phyloP scores from a whole-genome alignment of 2,797 vertebrate species.

The Moxostoma hubbsi region DNA sequence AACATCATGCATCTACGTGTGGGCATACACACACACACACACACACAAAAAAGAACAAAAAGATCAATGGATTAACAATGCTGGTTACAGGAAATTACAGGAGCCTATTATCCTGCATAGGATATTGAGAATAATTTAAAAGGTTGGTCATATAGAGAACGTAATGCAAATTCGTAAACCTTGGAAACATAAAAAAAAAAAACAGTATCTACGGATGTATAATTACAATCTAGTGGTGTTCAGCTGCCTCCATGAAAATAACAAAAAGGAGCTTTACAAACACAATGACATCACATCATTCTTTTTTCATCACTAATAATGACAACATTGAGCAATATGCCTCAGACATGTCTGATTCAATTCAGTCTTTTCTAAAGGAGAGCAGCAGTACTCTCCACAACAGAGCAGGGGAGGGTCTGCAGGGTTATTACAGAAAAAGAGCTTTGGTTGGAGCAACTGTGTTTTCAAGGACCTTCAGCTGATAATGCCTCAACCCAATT shows the following conservation, averaged over 20 bases:
- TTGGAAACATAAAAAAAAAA: slow-evolving; percentile 2
- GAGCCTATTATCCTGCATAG: too few relatives aligned
- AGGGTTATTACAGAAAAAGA: slow-evolving; percentile 43
- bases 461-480: slow-evolving; percentile 64
- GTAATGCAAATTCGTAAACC: slow-evolving; percentile 17
- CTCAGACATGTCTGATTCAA: slow-evolving; percentile 36
- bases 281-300: neutral
- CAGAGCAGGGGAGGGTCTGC: slow-evolving; percentile 33
- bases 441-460: slow-evolving; percentile 59
- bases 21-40: too few relatives aligned
- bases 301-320: slow-evolving; percentile 9
- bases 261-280: slow-evolving; percentile 1
- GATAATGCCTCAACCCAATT: slow-evolving; percentile 67
- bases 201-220: neutral
- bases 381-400: slow-evolving; percentile 35
- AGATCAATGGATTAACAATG: too few relatives aligned
- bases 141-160: slow-evolving; percentile 52
- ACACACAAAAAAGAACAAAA: too few relatives aligned
- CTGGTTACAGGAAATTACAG: too few relatives aligned
- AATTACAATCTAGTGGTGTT: neutral
- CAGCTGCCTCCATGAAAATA: neutral
- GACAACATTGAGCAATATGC: slow-evolving; percentile 35
- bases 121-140: slow-evolving; percentile 67
- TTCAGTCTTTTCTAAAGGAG: slow-evolving; percentile 35
- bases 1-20: neutral